Evolutionary conservation across 2,797 vertebrate genomes (phyloP), one percentile per base, ranked within the genome.

Genomic region (Hylomyscus alleni): DNA sequence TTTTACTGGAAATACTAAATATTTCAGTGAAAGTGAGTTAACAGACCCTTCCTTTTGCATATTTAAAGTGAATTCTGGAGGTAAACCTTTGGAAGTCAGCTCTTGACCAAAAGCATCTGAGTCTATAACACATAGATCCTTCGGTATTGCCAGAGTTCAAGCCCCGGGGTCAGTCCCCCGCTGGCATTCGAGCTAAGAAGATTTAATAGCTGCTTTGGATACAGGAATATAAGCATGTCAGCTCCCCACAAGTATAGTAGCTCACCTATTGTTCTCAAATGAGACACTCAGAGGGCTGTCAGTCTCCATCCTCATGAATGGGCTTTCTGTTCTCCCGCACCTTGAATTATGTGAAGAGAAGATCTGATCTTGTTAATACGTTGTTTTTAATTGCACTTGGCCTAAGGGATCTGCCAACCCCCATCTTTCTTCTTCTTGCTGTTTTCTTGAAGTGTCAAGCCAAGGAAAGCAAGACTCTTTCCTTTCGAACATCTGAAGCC

Each of bases 371-470:
- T 80, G 29, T 94, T 95, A 92, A 92, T 72, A 84, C 62, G 47
- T 92, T 87, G 76, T 93, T 95, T 94, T 96, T 97, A 82, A 87
- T 91, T 91, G 90, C 54, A 82, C 58, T 97, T 97, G 85, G 96
- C 94, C 67, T 83, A 60, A 83, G 94, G 87, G 90, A 77, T 67
- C 80, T 50, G 31, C 73, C 80, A 84, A 52, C 86, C 60, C 44
- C 56, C 47, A 37, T 50, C 89, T 94, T 93, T 44, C 80, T 73
- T 67, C 67, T 72, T 65, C 47, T 76, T 90, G 19, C 47, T 95
- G 44, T 94, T 75, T 40, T 76, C 90, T 96, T 75, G 65, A 91
- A 89, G 90, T 87, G 24, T 40, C n/a, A 15, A 67, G 94, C 92
- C 97, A 97, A 93, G 37, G 47, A 96, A 95, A 96, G 80, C 93